These are phyloP conservation scores for Caenorhabditis panamensis DNA, from an alignment of 2,888 invertebrate genomes.

Conservation along the genomic window DNA sequence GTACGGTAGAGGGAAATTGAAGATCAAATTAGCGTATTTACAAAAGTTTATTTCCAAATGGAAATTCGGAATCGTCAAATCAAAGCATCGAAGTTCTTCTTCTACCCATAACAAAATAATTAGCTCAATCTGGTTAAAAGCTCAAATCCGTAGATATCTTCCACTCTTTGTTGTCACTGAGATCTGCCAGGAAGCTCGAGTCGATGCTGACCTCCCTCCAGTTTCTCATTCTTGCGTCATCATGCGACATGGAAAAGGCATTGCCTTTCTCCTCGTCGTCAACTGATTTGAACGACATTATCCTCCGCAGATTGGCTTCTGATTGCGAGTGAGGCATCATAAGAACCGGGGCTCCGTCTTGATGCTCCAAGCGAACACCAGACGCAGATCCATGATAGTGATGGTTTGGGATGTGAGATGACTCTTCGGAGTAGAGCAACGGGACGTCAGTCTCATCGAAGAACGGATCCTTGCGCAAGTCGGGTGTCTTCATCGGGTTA, in stretches of 20 bases:
- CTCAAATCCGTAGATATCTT: conserved; percentile 35
- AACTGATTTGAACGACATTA: conserved; percentile 48
- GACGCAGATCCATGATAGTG: conserved; percentile 57
- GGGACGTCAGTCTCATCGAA: conserved; percentile 71
- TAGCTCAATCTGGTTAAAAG: background rate
- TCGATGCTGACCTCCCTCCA: conserved; percentile 48
- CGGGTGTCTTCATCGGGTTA: conserved; percentile 74
- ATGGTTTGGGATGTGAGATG: conserved; percentile 54
- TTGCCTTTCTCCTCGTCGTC: conserved; percentile 46
- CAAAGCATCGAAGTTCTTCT: background rate
- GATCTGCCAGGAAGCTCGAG: conserved; percentile 44
- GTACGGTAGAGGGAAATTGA: conserved; percentile 44
- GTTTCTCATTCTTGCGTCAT: conserved; percentile 50
- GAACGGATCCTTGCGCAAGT: conserved; percentile 75
- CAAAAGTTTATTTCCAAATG: conserved; percentile 85
- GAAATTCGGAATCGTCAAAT: background rate
- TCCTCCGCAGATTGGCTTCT: conserved; percentile 44
- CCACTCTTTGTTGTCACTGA: conserved; percentile 39
- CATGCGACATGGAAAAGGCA: conserved; percentile 54
- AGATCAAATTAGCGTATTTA: too few species aligned
- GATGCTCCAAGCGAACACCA: conserved; percentile 30
- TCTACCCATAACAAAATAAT: conserved; percentile 43
- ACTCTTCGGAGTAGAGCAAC: conserved; percentile 66
- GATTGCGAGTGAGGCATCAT: conserved; percentile 66
- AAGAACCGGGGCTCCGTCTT: conserved; percentile 26